Conservation (phyloP, 1,140 invertebrate genomes). For the Lordiphosa collinella region DNA sequence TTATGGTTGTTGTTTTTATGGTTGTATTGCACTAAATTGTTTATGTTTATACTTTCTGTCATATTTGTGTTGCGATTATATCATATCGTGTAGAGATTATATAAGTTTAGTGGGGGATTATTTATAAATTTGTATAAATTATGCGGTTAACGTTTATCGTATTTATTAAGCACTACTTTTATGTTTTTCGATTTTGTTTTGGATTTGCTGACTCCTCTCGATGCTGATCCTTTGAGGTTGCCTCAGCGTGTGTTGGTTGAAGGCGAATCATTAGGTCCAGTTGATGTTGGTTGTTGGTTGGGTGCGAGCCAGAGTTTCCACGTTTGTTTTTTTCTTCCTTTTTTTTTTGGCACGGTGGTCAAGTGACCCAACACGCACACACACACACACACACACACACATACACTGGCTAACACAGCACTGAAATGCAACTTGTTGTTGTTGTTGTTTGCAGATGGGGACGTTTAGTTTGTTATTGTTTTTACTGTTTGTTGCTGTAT, state of each 20-base stretch:
- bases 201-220: neutral
- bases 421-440: conserved; percentile 48
- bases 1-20: conserved; percentile 19
- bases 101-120: conserved; percentile 1
- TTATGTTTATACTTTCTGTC: neutral
- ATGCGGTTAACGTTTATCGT: conserved; percentile 18
- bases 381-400: conserved; percentile 18
- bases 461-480: conserved; percentile 50
- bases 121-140: conserved; percentile 15
- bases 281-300: conserved; percentile 25
- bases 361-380: conserved; percentile 24
- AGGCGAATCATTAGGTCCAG: conserved; percentile 39
- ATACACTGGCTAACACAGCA: conserved; percentile 26
- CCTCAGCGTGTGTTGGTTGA: conserved; percentile 42
- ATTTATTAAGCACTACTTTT: conserved; percentile 26
- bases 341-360: conserved; percentile 65
- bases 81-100: conserved; percentile 12
- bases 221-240: conserved; percentile 56
- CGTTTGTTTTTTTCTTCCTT: neutral
- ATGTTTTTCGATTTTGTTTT: conserved; percentile 8
- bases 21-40: conserved; percentile 12
- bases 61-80: conserved; percentile 12
- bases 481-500: conserved; percentile 67
- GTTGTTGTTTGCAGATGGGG: conserved; percentile 43
- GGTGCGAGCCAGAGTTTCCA: conserved; percentile 46